These are phyloP conservation scores for Drosophila anomelani DNA, from an alignment of 2,888 invertebrate species.

Conservation along the genomic window DNA sequence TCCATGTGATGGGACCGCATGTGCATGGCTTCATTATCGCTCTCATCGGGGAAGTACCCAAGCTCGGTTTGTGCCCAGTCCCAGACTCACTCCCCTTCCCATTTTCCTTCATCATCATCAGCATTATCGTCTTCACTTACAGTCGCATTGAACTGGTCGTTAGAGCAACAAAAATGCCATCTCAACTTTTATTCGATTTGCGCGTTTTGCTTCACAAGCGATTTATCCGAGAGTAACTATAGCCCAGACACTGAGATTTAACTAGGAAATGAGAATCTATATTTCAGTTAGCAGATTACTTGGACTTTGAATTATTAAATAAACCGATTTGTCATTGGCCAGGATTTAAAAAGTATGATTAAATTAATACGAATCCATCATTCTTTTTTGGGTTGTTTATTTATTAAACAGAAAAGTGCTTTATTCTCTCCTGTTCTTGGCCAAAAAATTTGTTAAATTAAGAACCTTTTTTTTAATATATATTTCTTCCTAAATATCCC, in stretches of 20 bases:
- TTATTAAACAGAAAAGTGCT: neutral
- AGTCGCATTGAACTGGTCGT: slow-evolving; percentile 48
- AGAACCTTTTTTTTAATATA: neutral
- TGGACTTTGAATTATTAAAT: neutral
- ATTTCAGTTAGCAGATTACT: neutral
- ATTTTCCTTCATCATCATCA: slow-evolving; percentile 43
- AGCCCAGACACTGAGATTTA: neutral
- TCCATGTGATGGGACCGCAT: slow-evolving; percentile 42
- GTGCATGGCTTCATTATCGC: slow-evolving; percentile 75
- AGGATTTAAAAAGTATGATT: neutral
- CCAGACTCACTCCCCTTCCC: slow-evolving; percentile 14
- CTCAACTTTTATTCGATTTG: slow-evolving; percentile 47
- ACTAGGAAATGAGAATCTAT: neutral
- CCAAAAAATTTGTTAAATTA: neutral
- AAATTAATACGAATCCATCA: no score
- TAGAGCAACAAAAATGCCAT: slow-evolving; percentile 62
- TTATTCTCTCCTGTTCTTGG: neutral
- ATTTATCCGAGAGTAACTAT: slow-evolving; percentile 29
- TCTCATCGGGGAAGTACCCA: slow-evolving; percentile 32
- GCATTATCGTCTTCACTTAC: slow-evolving; percentile 46
- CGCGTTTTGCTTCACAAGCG: slow-evolving; percentile 28
- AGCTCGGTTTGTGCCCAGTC: slow-evolving; percentile 30
- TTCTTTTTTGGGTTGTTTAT: neutral
- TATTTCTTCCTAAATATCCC: neutral
- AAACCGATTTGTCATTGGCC: neutral